These are phyloP conservation scores for Thalpophila matura DNA, from an alignment of 2,888 invertebrate genomes.

Conservation along the genomic window DNA sequence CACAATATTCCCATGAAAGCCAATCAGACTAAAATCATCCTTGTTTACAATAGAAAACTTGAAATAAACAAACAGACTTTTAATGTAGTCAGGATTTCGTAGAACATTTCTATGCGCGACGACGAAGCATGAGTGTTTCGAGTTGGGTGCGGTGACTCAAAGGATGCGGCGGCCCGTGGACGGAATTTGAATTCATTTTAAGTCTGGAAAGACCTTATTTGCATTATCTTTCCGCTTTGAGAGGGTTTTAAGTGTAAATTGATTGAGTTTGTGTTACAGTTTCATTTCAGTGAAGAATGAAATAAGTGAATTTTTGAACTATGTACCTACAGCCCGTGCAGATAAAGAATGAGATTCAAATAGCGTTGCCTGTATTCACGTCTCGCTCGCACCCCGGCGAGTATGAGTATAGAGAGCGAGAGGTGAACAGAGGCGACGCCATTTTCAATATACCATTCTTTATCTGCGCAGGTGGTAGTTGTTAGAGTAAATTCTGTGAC, in stretches of 20 bases:
- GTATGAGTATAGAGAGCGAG: too few relatives aligned
- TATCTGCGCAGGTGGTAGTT: too few relatives aligned
- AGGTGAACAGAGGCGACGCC: too few relatives aligned
- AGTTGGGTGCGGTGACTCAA: slow-evolving; percentile 59
- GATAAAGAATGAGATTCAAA: too few relatives aligned
- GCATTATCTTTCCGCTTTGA: slow-evolving; percentile 51
- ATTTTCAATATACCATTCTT: too few relatives aligned
- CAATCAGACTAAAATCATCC: slow-evolving; percentile 20
- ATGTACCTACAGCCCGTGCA: too few relatives aligned
- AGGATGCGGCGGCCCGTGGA: slow-evolving; percentile 61
- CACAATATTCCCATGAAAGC: background rate
- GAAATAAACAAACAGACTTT: slow-evolving; percentile 24
- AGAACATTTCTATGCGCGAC: slow-evolving; percentile 61
- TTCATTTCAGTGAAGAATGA: background rate
- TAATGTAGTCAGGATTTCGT: slow-evolving; percentile 29
- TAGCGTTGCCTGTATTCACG: too few relatives aligned
- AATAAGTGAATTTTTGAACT: background rate
- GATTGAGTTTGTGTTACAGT: slow-evolving; percentile 35
- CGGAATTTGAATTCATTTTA: slow-evolving; percentile 60
- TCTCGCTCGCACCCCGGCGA: too few relatives aligned
- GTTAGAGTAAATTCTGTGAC: too few relatives aligned
- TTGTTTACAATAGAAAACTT: slow-evolving; percentile 29
- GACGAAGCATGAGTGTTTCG: slow-evolving; percentile 55
- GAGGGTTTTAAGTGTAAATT: slow-evolving; percentile 41
- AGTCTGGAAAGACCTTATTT: slow-evolving; percentile 52